These are phyloP conservation scores for Ametastegia equiseti DNA, from an alignment of 2,888 invertebrate species.

Conservation along the genomic window DNA sequence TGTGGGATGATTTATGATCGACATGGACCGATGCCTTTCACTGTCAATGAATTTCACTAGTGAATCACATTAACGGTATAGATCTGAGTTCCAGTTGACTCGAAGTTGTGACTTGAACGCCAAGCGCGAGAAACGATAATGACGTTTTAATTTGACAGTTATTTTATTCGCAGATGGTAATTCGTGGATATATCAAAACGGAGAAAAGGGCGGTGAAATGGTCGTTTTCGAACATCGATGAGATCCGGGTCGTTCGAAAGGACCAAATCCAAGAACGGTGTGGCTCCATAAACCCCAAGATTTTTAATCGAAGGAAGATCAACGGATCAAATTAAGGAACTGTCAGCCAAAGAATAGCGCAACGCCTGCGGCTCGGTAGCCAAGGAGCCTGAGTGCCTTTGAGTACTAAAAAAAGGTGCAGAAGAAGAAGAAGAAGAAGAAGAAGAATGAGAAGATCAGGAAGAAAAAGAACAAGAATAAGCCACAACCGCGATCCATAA, in stretches of 20 bases:
- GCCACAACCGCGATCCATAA: constrained; percentile 8
- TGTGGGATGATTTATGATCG: background rate
- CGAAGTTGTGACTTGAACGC: too few relatives aligned
- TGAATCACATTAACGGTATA: background rate
- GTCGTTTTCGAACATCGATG: background rate
- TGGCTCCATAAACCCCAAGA: background rate
- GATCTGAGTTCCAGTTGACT: background rate
- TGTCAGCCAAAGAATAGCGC: constrained; percentile 43
- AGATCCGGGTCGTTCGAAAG: constrained; percentile 10
- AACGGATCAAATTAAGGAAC: constrained; percentile 50
- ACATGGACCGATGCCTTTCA: background rate
- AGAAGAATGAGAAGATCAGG: background rate
- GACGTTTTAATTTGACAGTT: background rate
- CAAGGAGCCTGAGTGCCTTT: constrained; percentile 21
- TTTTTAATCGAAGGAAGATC: constrained; percentile 47
- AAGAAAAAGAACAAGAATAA: background rate
- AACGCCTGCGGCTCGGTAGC: constrained; percentile 48
- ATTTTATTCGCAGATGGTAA: background rate
- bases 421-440: background rate
- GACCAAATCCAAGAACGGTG: too few relatives aligned
- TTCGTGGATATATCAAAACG: background rate
- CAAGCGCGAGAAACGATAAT: background rate
- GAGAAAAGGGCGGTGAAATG: background rate
- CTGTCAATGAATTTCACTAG: background rate
- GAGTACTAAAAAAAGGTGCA: constrained; percentile 23